These are phyloP conservation scores for Punctoribates punctum DNA, from an alignment of 2,888 invertebrate genomes.

Conservation along the genomic window DNA sequence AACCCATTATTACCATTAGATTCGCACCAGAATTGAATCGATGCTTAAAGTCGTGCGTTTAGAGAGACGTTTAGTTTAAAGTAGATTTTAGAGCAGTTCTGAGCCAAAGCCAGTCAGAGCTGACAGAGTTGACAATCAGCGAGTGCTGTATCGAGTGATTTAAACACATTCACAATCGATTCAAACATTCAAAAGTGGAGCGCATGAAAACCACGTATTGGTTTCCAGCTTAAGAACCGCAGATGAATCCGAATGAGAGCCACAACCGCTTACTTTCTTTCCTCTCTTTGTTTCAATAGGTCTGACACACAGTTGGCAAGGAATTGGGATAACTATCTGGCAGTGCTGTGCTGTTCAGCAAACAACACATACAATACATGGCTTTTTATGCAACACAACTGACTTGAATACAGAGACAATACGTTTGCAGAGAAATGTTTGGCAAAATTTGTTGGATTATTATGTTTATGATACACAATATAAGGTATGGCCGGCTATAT, in stretches of 20 bases:
- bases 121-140: background rate
- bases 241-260: conserved; percentile 24
- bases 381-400: conserved; percentile 17
- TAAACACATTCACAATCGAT: conserved; percentile 28
- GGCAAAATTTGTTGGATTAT: background rate
- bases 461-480: background rate
- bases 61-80: background rate
- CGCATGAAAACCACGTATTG: conserved; percentile 3
- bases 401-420: conserved; percentile 3
- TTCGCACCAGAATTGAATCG: background rate
- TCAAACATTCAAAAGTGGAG: conserved; percentile 26
- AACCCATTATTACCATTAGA: background rate
- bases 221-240: background rate
- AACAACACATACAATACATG: background rate
- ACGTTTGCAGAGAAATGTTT: background rate
- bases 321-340: background rate
- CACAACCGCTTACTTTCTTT: background rate
- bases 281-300: too few species aligned
- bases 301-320: too few species aligned
- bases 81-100: background rate
- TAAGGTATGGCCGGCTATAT: background rate
- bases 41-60: background rate
- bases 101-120: background rate
- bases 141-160: conserved; percentile 34
- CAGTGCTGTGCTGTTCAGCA: background rate